A percentile compares a stretch with the other conserved stretches of the same genome.
phyloP scores from a whole-genome alignment of 2,797 vertebrate genomes.

The Sphenopsis melanotis region DNA sequence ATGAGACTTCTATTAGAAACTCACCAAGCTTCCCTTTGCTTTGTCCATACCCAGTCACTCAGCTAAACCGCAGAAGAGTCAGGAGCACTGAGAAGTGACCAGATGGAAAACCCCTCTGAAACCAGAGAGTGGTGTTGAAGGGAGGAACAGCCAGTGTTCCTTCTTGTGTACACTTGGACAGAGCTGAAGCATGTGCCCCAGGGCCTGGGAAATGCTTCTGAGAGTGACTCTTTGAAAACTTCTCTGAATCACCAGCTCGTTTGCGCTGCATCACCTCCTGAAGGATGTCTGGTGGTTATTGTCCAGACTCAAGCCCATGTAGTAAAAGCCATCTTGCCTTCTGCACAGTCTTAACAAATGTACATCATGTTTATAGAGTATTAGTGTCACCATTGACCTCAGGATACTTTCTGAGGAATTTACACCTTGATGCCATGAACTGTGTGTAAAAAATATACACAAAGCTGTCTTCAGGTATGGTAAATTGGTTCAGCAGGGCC shows the following conservation, averaged over 20 bases:
- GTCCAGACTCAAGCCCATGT: background rate
- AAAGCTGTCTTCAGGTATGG: background rate
- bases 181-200: background rate
- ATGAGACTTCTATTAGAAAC: background rate
- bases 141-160: background rate
- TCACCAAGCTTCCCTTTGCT: background rate
- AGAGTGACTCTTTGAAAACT: background rate
- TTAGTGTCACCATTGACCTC: background rate
- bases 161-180: background rate
- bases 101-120: background rate
- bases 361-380: background rate
- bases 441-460: background rate
- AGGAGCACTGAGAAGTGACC: too few species aligned
- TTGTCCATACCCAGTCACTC: background rate
- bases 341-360: background rate
- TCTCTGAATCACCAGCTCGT: background rate
- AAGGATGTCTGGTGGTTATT: background rate
- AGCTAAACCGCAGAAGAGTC: background rate
- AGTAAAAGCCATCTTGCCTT: background rate
- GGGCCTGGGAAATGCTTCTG: background rate
- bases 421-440: fast-evolving
- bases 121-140: background rate
- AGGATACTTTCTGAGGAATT: background rate
- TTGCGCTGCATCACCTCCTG: background rate
- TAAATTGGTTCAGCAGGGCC: background rate